Conservation (phyloP, 2,888 invertebrate species). For the Drosophila limbata region DNA sequence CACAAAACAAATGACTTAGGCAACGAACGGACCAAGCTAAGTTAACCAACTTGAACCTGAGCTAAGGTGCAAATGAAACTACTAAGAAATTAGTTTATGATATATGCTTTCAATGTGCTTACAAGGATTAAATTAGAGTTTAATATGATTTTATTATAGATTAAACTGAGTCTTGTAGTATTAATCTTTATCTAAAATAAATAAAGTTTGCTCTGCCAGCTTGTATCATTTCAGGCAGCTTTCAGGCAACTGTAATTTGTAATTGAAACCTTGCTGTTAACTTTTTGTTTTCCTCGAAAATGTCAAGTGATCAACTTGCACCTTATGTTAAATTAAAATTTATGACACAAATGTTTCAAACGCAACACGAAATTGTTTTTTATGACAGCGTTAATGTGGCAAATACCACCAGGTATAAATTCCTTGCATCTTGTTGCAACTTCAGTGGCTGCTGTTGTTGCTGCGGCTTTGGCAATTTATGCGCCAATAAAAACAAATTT, state of each 20-base stretch:
- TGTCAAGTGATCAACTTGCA: conserved; percentile 42
- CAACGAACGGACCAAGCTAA: conserved; percentile 46
- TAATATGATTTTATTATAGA: neutral
- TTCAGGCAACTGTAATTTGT: conserved; percentile 16
- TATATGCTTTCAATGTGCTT: neutral
- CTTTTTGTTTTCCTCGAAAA: conserved; percentile 19
- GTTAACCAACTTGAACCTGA: neutral
- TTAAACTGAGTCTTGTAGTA: neutral
- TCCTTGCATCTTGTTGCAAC: conserved; percentile 29
- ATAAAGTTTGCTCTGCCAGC: neutral
- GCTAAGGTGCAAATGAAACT: conserved; percentile 7
- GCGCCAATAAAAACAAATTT: conserved; percentile 59
- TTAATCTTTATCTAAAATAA: neutral
- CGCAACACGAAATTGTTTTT: conserved; percentile 58
- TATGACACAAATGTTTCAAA: conserved; percentile 59
- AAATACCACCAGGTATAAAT: conserved; percentile 55
- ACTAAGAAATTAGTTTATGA: too few species aligned
- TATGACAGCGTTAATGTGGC: conserved; percentile 67
- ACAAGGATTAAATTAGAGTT: too few species aligned
- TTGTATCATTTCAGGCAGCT: conserved; percentile 8
- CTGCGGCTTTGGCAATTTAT: conserved; percentile 54
- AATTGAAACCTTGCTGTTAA: conserved; percentile 39
- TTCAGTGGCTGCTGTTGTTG: conserved; percentile 4
- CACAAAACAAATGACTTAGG: conserved; percentile 48
- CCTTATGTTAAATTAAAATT: conserved; percentile 61